Conservation (phyloP, 2,888 invertebrate species). For the Nemurella pictetii region DNA sequence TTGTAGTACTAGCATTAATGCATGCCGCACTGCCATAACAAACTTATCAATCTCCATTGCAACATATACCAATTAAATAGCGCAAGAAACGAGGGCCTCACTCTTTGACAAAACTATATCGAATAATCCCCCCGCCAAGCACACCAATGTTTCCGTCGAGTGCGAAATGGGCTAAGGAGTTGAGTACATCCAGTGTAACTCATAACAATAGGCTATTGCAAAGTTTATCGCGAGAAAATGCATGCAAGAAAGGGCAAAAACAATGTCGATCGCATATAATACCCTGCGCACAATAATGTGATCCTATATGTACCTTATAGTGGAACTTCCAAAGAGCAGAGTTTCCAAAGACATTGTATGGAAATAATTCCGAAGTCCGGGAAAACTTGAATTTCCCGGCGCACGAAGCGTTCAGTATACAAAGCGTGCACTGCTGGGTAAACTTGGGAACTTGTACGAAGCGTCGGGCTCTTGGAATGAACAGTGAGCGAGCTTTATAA, state of each 20-base stretch:
- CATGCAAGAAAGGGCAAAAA: background rate
- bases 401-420: background rate
- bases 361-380: background rate
- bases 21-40: too few species aligned
- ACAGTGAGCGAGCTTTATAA: background rate
- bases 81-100: background rate
- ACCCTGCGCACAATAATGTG: background rate
- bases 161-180: background rate
- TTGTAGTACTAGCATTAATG: too few species aligned
- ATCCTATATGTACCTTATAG: background rate
- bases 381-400: background rate
- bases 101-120: background rate
- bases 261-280: background rate
- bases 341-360: background rate
- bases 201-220: background rate
- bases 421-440: background rate
- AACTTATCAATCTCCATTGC: too few species aligned
- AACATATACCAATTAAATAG: background rate
- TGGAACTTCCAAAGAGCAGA: background rate
- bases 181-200: background rate
- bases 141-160: background rate
- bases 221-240: background rate
- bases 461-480: background rate
- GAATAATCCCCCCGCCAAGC: background rate
- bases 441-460: background rate